Evolutionary conservation across 2,888 invertebrate genomes (phyloP), one percentile per base, ranked within the genome.

Genomic region (Chironomus tentans): DNA sequence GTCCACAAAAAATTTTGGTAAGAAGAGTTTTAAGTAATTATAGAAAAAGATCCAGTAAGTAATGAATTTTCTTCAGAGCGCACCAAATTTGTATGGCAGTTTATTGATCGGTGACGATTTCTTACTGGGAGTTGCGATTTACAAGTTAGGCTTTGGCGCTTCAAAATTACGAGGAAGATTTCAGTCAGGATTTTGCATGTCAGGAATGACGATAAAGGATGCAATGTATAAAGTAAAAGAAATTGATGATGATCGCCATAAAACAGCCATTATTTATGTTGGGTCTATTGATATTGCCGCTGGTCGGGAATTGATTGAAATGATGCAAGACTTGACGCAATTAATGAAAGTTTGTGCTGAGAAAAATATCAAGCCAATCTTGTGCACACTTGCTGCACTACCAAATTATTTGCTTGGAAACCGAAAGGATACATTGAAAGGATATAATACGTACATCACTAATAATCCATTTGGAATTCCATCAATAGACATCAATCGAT

Each of bases 101-200:
- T 82, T 82, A n/a, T 77, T 84, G 5, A 74, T 84, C 77, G 84
- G 84, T 56, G 84, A 84, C 78, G 84, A 84, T 78, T 83, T 84
- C 76, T 80, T 84, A 50, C 78, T 84, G 77, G 82, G 82, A 76
- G 77, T 83, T 78, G 83, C 84, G 15, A 81, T 81, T 71, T 82
- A 82, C 81, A 83, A 84, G 10, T 46, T 68, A 5, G 21, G 13
- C 7, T 72, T 22, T 24, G 15, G 12, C 15, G 18, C 47, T 38
- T 18, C 3, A 3, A 46, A 76, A 13, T 2, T 2, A 3, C 47
- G 56, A 38, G 68, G 50, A 1, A 77, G 82, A 56, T 79, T 81
- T n/a, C 82, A 82, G 78, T 82, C 82, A 7, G 84, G 84, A 2
- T 80, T 83, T 4, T 84, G 84, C 77, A 79, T 82, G 47, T 84